Evolutionary conservation across 1,140 invertebrate species (phyloP).

Genomic region (Gonatopus flavifemur): DNA sequence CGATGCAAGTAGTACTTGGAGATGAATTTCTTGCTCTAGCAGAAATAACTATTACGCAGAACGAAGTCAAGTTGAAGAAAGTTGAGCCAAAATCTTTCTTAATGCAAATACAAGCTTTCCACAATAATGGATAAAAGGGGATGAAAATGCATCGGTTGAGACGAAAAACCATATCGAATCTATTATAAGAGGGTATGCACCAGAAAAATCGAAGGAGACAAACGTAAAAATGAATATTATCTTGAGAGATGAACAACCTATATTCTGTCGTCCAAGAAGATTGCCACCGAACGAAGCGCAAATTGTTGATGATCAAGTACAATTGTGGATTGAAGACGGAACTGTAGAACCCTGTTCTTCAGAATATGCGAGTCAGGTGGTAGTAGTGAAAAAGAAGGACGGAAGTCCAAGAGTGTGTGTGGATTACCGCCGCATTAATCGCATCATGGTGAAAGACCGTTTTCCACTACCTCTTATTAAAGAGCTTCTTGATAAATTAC

Average conservation of each 20-base stretch:
- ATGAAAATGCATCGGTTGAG: not conserved
- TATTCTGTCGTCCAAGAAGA: conserved; percentile 20
- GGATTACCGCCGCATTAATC: not conserved
- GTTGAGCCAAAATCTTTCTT: not conserved
- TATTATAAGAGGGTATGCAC: no score
- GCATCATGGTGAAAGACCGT: not conserved
- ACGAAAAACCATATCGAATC: conserved; percentile 10
- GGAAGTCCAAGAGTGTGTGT: conserved; percentile 5
- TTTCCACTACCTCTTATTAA: conserved; percentile 33
- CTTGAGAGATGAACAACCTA: conserved; percentile 10
- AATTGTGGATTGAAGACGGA: conserved; percentile 12
- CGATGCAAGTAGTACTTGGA: conserved; percentile 2
- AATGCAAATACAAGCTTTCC: not conserved
- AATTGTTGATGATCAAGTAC: conserved; percentile 17
- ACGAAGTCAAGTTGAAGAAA: not conserved
- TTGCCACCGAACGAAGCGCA: conserved; percentile 17
- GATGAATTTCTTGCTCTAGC: conserved; percentile 2
- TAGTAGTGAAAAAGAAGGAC: conserved; percentile 25
- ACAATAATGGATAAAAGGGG: not conserved
- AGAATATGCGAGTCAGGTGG: conserved; percentile 22
- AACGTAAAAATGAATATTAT: conserved; percentile 11
- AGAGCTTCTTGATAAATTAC: conserved; percentile 23
- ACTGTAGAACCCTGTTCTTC: conserved; percentile 18
- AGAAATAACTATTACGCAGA: not conserved
- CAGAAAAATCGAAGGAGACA: not conserved